Percentiles rank a stretch among this genome's conserved stretches.
Evolutionary conservation across 1,140 invertebrate genomes (phyloP).

Genomic region (Anoplophora glabripennis): DNA sequence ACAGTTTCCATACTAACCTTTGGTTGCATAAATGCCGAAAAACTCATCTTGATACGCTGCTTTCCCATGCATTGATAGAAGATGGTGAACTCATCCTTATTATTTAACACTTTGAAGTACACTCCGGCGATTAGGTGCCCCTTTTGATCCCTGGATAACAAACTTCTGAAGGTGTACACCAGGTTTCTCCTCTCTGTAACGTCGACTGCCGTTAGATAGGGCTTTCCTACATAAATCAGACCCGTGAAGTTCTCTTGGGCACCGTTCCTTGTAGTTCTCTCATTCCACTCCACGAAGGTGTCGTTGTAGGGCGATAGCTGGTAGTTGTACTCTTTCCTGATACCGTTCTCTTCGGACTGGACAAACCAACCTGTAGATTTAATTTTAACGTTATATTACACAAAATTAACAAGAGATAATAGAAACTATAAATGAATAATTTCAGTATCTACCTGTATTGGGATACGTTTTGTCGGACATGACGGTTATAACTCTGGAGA

Average conservation of each 20-base stretch:
- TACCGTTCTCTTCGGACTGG: constrained; percentile 69
- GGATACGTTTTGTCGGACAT: constrained; percentile 83
- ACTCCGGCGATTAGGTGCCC: constrained; percentile 77
- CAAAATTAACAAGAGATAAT: too few relatives aligned
- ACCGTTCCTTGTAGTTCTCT: constrained; percentile 63
- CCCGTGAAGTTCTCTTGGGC: constrained; percentile 57
- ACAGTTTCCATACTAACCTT: constrained; percentile 53
- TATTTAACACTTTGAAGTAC: constrained; percentile 71
- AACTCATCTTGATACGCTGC: constrained; percentile 67
- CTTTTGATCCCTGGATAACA: constrained; percentile 75
- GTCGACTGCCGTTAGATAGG: constrained; percentile 77
- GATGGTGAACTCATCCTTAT: constrained; percentile 68
- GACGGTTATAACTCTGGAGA: constrained; percentile 78
- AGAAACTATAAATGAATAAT: too few relatives aligned
- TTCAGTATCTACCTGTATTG: constrained; percentile 68
- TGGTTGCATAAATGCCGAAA: constrained; percentile 62
- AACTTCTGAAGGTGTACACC: constrained; percentile 82
- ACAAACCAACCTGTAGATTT: constrained; percentile 70
- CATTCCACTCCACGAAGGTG: constrained; percentile 80
- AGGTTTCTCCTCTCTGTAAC: constrained; percentile 86
- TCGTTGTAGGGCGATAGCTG: constrained; percentile 60
- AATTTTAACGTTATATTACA: background rate
- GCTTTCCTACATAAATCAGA: constrained; percentile 72
- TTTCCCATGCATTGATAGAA: constrained; percentile 72
- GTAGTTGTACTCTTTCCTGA: constrained; percentile 81